phyloP scores from a whole-genome alignment of 2,797 vertebrate genomes.

The Cercopithecus diana region DNA sequence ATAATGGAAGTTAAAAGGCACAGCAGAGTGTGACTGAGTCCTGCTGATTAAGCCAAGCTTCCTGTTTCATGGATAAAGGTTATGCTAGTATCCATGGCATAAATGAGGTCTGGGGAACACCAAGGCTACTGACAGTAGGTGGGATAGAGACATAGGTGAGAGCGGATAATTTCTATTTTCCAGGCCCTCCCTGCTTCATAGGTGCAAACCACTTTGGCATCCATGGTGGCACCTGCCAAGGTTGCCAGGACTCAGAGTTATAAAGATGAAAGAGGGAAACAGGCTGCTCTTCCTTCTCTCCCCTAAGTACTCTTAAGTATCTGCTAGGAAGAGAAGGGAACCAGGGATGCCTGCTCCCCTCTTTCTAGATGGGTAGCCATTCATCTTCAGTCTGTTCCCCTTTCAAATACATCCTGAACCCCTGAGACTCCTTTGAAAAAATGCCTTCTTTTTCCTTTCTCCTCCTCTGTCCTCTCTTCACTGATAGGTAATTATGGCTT shows the following conservation, averaged over 20 bases:
- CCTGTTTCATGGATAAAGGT: no score
- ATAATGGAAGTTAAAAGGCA: no score
- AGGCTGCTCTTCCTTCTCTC: neutral
- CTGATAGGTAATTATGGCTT: neutral
- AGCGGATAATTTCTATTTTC: neutral
- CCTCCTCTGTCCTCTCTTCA: neutral
- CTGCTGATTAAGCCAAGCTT: no score
- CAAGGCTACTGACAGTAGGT: neutral
- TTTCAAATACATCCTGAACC: neutral
- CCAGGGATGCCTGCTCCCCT: neutral
- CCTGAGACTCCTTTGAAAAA: neutral
- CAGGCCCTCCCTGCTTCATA: neutral
- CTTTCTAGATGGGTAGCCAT: neutral
- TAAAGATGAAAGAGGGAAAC: neutral
- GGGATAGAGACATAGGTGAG: neutral
- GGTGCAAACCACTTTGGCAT: neutral
- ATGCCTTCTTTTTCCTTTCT: neutral
- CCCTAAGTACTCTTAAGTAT: neutral
- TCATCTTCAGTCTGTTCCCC: neutral
- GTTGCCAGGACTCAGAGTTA: neutral
- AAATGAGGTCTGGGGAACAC: neutral
- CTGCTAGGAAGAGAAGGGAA: neutral
- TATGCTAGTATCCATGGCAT: no score
- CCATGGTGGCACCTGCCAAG: neutral
- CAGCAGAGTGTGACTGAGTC: no score